A percentile compares a stretch with the other conserved stretches of the same genome.
Evolutionary conservation across 2,888 invertebrate genomes (phyloP).

Genomic region (Coecobrya sp.): DNA sequence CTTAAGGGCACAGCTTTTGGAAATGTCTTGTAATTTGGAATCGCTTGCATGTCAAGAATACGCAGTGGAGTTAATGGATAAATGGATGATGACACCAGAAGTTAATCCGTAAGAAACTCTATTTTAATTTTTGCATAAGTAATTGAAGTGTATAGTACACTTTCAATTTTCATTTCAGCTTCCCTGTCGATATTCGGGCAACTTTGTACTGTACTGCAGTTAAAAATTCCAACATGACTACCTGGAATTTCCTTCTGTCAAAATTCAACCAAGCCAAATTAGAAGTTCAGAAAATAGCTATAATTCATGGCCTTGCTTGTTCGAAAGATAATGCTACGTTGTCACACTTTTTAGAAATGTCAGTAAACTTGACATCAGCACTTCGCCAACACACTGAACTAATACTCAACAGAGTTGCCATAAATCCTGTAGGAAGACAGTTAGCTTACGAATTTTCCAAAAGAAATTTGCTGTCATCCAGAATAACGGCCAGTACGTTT

Average conservation of each 20-base stretch:
- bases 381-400: neutral
- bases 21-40: constrained; percentile 80
- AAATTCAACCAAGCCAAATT: constrained; percentile 50
- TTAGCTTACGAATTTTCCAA: constrained; percentile 45
- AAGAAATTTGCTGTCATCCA: neutral
- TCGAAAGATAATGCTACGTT: constrained; percentile 20
- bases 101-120: constrained; percentile 39
- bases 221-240: neutral
- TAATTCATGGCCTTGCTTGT: constrained; percentile 62
- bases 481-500: neutral
- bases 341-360: constrained; percentile 1
- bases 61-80: constrained; percentile 64
- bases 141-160: neutral
- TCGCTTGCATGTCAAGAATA: constrained; percentile 62
- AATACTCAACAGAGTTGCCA: constrained; percentile 14
- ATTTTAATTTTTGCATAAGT: neutral
- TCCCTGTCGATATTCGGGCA: constrained; percentile 74
- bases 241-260: constrained; percentile 73
- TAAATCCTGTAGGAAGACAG: constrained; percentile 34
- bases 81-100: constrained; percentile 68
- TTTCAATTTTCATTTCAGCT: constrained; percentile 41
- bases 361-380: neutral
- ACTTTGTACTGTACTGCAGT: constrained; percentile 75
- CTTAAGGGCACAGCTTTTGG: constrained; percentile 76
- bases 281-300: neutral